Evolutionary conservation across 2,888 invertebrate genomes (phyloP), one percentile per base, ranked within the genome.

Genomic region (Volucella bombylans): DNA sequence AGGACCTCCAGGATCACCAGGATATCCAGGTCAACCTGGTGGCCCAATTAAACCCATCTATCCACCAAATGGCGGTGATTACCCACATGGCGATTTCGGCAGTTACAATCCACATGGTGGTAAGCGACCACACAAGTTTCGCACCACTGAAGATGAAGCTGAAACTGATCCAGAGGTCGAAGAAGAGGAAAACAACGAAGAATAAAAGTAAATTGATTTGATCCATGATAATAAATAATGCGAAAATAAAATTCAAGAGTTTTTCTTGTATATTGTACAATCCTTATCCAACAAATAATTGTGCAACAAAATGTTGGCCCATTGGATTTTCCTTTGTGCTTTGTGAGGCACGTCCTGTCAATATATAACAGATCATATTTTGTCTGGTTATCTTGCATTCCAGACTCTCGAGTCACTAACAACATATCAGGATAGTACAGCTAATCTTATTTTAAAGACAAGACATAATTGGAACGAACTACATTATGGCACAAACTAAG

Each of bases 1-100:
- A 4, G 79, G 79, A 1, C 55, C 62, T 49, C 18, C 38, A 4
- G 81, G 81, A n/a, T 47, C 18, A 10, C 52, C 67, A 11, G 68
- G 18, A 8, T 14, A 45, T 11, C 72, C 61, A 49, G 9, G 15
- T 1, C n/a, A 68, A 4, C 9, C 15, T 12, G 49, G 14, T 10
- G 59, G 41, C 23, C 54, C 38, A 9, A 15, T 15, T 11, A 52
- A 52, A 12, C 52, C 72, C 11, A 14, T 45, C 2, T 47, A 74
- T 9, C 65, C 55, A 1, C 41, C 45, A 45, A 39, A 55, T 1
- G 57, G 55, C 11, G 41, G 50, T 9, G n/a, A 23, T 8, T 64
- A 65, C 43, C 67, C 49, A 10, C 50, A 67, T 14, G 62, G 72
- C 49, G 38, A 54, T 15, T 52, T 31, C 23, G 23, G 50, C 8